These are phyloP conservation scores for Agapornis canus DNA, from an alignment of 2,797 vertebrate genomes.

Conservation along the genomic window DNA sequence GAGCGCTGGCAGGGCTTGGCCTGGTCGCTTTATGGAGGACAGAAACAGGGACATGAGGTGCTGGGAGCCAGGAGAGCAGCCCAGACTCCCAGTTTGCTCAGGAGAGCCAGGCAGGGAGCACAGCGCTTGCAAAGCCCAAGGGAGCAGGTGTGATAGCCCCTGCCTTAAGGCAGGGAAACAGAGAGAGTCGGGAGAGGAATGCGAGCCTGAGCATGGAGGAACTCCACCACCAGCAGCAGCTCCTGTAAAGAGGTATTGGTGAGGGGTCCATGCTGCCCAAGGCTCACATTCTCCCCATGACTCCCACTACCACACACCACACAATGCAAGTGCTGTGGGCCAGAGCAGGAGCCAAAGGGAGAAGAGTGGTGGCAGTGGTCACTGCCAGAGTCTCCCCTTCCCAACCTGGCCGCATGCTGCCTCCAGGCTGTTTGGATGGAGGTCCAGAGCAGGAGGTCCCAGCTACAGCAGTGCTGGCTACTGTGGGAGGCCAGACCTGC, in stretches of 20 bases:
- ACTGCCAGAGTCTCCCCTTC: not conserved
- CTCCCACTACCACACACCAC: conserved; percentile 46
- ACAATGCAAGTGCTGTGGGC: not conserved
- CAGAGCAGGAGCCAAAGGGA: not conserved
- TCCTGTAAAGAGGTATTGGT: not conserved
- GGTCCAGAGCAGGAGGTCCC: not conserved
- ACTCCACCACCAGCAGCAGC: not conserved
- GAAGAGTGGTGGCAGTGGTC: fast-evolving
- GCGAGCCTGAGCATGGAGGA: fast-evolving
- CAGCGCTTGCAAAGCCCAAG: fast-evolving
- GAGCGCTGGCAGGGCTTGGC: fast-evolving
- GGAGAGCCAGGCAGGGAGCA: not conserved
- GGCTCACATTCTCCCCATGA: fast-evolving
- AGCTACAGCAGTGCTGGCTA: conserved; percentile 62
- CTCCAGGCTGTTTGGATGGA: not conserved
- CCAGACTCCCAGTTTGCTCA: not conserved
- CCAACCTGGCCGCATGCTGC: fast-evolving
- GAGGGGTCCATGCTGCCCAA: fast-evolving
- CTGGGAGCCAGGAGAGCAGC: not conserved
- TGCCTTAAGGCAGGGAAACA: not conserved
- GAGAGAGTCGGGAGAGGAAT: not conserved
- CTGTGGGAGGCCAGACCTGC: conserved; percentile 70
- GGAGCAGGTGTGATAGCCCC: not conserved
- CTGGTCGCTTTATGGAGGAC: fast-evolving
- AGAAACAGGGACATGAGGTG: not conserved